Evolutionary conservation across 1,140 invertebrate genomes (phyloP).

Genomic region (Zaprionus ornatus): DNA sequence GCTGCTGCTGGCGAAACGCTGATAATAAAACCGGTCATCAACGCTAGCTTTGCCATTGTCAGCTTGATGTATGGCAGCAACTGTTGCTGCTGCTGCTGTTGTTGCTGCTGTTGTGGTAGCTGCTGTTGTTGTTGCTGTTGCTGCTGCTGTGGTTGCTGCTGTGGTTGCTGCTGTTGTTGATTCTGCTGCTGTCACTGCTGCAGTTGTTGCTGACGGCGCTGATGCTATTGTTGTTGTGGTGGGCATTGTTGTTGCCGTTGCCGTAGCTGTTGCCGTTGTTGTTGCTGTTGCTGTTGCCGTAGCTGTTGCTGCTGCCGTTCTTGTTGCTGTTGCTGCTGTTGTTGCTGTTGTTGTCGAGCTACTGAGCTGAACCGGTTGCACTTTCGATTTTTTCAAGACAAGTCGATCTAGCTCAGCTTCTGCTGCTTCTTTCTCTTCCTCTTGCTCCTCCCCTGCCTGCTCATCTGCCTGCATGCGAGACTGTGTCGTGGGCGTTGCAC

Average conservation of each 20-base stretch:
- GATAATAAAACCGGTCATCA: conserved; percentile 82
- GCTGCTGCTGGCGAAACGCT: conserved; percentile 48
- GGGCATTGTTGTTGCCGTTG: neutral
- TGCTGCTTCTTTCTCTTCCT: neutral
- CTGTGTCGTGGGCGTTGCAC: conserved; percentile 14
- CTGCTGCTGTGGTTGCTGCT: conserved; percentile 27
- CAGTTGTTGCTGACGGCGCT: conserved; percentile 1
- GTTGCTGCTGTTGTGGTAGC: neutral
- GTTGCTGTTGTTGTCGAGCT: conserved; percentile 18
- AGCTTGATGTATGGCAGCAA: conserved; percentile 47
- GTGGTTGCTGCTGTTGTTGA: neutral
- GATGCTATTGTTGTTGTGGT: neutral
- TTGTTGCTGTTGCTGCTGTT: conserved; percentile 1
- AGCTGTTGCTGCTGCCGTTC: conserved; percentile 11
- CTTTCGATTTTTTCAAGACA: conserved; percentile 81
- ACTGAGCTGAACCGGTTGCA: conserved; percentile 78
- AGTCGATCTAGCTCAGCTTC: conserved; percentile 47
- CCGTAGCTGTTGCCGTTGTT: neutral
- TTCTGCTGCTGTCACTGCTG: neutral
- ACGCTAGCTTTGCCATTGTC: conserved; percentile 35
- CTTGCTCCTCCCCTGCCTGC: neutral
- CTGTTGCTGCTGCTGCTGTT: conserved; percentile 10
- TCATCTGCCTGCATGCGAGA: neutral
- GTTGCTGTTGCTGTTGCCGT: conserved; percentile 16
- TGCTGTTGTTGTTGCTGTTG: neutral